Conservation (phyloP, 2,888 invertebrate genomes). For the Hofmannophila pseudospretella region DNA sequence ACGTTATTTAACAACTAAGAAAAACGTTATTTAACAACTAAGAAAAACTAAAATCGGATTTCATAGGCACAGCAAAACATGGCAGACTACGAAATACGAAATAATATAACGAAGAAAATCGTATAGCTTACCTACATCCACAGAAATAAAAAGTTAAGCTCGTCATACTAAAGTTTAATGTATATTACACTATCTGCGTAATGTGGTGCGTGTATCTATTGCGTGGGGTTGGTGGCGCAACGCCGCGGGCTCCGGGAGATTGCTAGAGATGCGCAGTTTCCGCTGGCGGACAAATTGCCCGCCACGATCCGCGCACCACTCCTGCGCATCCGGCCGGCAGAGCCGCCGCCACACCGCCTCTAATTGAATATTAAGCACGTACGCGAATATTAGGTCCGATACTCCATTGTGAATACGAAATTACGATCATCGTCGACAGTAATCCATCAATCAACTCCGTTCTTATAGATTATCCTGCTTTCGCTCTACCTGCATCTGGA, state of each 20-base stretch:
- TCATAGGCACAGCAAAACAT: too few species aligned
- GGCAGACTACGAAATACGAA: too few species aligned
- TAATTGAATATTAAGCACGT: conserved; percentile 49
- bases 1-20: too few species aligned
- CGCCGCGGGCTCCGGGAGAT: conserved; percentile 42
- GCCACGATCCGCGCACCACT: conserved; percentile 22
- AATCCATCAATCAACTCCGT: conserved; percentile 20
- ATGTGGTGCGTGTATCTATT: conserved; percentile 7
- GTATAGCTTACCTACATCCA: too few species aligned
- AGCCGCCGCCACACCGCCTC: conserved; percentile 22
- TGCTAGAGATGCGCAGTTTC: conserved; percentile 55
- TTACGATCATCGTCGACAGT: conserved; percentile 24
- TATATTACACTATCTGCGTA: conserved; percentile 7
- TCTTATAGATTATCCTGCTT: not conserved
- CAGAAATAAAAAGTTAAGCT: too few species aligned
- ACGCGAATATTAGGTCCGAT: conserved; percentile 29
- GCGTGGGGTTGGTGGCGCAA: conserved; percentile 5
- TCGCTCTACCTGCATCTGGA: not conserved
- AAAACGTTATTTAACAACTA: too few species aligned
- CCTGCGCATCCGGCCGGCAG: conserved; percentile 38
- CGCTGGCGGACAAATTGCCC: conserved; percentile 53
- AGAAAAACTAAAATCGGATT: too few species aligned
- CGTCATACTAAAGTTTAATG: conserved; percentile 10
- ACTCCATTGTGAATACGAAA: conserved; percentile 21
- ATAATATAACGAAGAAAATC: too few species aligned